A percentile compares a stretch with the other conserved stretches of the same genome.
These are phyloP conservation scores for Seriola dumerili DNA, from an alignment of 2,113 vertebrate species.

Conservation along the genomic window DNA sequence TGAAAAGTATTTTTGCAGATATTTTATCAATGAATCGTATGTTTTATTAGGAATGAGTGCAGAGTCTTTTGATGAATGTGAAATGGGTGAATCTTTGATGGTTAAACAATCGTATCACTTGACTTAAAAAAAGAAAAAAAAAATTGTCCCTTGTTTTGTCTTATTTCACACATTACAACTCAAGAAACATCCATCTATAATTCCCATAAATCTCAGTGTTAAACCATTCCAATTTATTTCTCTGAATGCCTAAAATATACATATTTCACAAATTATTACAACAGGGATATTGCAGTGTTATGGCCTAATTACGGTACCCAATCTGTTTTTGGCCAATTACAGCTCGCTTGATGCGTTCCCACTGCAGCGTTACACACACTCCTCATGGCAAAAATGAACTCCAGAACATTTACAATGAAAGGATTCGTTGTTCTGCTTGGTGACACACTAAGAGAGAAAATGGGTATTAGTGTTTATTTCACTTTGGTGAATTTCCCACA, in stretches of 20 bases:
- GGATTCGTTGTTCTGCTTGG: conserved; percentile 44
- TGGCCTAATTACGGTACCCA: conserved; percentile 72
- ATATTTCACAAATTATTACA: conserved; percentile 85
- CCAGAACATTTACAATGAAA: conserved; percentile 67
- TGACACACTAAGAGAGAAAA: conserved; percentile 46
- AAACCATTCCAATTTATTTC: conserved; percentile 85
- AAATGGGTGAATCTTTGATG: conserved; percentile 63
- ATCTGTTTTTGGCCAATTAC: conserved; percentile 66
- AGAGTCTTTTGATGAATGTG: conserved; percentile 66
- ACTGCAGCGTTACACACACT: conserved; percentile 51
- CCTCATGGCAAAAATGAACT: conserved; percentile 60
- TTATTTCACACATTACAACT: conserved; percentile 59
- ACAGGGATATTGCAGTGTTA: conserved; percentile 80
- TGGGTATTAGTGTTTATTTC: conserved; percentile 53
- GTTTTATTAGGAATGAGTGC: conserved; percentile 80
- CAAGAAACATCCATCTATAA: conserved; percentile 57
- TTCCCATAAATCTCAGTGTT: conserved; percentile 68
- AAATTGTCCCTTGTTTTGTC: conserved; percentile 46
- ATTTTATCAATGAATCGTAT: conserved; percentile 74
- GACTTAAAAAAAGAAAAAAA: conserved; percentile 11
- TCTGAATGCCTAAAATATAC: conserved; percentile 85
- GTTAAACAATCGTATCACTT: conserved; percentile 71
- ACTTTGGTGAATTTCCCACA: conserved; percentile 68
- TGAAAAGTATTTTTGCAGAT: conserved; percentile 78
- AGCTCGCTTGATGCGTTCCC: conserved; percentile 46